Evolutionary conservation across 1,140 invertebrate genomes (phyloP).

Genomic region (Brachionus rotundiformis): DNA sequence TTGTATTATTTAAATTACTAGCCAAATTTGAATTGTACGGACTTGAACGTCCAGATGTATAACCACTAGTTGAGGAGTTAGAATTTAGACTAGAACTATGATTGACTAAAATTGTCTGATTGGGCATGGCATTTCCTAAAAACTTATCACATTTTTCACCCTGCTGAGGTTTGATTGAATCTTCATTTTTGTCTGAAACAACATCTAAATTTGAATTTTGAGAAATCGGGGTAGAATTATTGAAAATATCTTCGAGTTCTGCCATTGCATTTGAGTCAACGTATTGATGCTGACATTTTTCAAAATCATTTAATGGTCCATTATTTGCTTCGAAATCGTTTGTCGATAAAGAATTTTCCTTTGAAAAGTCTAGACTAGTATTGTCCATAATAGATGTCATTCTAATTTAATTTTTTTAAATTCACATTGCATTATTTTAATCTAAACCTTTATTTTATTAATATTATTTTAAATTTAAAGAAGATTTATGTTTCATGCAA

Average conservation of each 20-base stretch:
- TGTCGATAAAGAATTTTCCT: not conserved
- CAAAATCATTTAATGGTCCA: not conserved
- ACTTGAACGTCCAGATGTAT: constrained; percentile 23
- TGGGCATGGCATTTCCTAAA: not conserved
- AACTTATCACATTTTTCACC: not conserved
- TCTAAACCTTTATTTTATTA: not conserved
- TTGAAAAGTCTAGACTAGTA: not conserved
- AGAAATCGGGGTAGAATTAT: not conserved
- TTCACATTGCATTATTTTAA: not conserved
- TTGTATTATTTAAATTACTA: not conserved
- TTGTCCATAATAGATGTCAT: not conserved
- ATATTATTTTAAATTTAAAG: no score
- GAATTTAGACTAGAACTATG: constrained; percentile 45
- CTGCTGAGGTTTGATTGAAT: not conserved
- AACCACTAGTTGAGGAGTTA: constrained; percentile 29
- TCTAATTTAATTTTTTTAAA: not conserved
- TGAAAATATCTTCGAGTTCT: not conserved
- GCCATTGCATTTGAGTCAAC: constrained; percentile 25
- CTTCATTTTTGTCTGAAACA: not conserved
- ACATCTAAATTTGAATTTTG: not conserved
- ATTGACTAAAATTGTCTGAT: not conserved
- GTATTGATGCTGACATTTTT: not conserved
- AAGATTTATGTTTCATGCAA: no score
- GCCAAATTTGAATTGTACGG: not conserved
- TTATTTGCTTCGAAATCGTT: not conserved